These are phyloP conservation scores for Papilio machaon DNA, from an alignment of 1,140 invertebrate species.

Conservation along the genomic window DNA sequence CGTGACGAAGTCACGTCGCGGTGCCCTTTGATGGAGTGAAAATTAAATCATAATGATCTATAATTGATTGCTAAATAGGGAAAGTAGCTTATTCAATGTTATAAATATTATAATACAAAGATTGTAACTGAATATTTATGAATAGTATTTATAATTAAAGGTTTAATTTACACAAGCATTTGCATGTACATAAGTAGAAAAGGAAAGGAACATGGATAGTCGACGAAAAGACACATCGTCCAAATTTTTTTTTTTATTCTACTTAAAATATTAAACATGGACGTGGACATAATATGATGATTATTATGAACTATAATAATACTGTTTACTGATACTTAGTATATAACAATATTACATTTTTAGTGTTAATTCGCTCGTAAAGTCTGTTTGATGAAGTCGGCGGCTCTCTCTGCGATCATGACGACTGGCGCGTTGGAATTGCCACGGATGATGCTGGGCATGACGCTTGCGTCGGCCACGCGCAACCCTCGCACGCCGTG, in stretches of 20 bases:
- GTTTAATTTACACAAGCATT: neutral
- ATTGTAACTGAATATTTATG: neutral
- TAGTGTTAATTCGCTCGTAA: neutral
- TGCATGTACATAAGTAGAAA: too few relatives aligned
- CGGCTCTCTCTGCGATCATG: constrained; percentile 85
- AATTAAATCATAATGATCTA: constrained; percentile 13
- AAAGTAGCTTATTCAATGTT: neutral
- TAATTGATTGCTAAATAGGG: constrained; percentile 6
- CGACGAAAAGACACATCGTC: neutral
- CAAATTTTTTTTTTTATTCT: neutral
- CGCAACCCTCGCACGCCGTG: constrained; percentile 81
- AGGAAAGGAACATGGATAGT: neutral
- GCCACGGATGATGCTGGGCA: constrained; percentile 84
- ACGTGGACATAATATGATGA: neutral
- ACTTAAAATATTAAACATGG: neutral
- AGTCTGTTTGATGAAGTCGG: constrained; percentile 81
- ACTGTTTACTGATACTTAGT: neutral
- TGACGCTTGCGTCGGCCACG: constrained; percentile 84
- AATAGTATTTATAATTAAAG: too few relatives aligned
- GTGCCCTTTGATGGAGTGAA: constrained; percentile 34
- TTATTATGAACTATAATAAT: constrained; percentile 3
- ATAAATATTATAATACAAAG: neutral
- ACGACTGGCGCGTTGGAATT: constrained; percentile 85
- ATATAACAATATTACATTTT: neutral
- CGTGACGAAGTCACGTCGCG: neutral